A percentile compares a stretch with the other conserved stretches of the same genome.
These are phyloP conservation scores for Lordiphosa stackelbergi DNA, from an alignment of 1,140 invertebrate species.

Conservation along the genomic window DNA sequence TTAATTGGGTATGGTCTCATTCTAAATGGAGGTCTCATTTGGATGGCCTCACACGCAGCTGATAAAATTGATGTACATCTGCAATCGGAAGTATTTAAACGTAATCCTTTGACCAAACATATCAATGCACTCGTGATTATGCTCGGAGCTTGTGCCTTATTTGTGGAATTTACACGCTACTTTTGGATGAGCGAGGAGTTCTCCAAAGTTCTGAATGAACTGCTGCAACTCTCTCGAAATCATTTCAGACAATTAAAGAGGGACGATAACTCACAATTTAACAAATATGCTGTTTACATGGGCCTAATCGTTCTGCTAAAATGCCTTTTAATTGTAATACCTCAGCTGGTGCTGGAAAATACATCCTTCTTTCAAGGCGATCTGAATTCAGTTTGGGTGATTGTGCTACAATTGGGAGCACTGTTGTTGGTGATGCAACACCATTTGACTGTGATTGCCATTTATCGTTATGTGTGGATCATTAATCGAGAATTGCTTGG, in stretches of 20 bases:
- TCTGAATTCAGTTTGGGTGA: neutral
- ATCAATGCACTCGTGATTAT: neutral
- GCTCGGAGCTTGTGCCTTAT: neutral
- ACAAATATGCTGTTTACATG: neutral
- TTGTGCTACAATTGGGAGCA: neutral
- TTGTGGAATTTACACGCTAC: neutral
- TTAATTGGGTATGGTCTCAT: conserved; percentile 2
- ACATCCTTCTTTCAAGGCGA: no score
- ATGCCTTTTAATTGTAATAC: neutral
- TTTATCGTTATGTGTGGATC: conserved; percentile 1
- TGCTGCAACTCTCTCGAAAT: neutral
- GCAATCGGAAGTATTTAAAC: neutral
- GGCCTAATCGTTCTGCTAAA: neutral
- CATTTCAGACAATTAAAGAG: neutral
- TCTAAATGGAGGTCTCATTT: neutral
- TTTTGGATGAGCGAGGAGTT: neutral
- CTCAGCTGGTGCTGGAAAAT: neutral
- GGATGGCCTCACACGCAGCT: neutral
- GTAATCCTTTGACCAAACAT: neutral
- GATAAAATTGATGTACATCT: neutral
- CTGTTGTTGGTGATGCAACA: neutral
- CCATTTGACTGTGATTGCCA: neutral
- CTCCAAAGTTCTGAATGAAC: neutral
- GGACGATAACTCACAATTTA: neutral
- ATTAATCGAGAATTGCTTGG: neutral